Percentiles rank a stretch among this genome's conserved stretches.
phyloP scores from a whole-genome alignment of 2,113 vertebrate genomes.

The Seriola aureovittata region DNA sequence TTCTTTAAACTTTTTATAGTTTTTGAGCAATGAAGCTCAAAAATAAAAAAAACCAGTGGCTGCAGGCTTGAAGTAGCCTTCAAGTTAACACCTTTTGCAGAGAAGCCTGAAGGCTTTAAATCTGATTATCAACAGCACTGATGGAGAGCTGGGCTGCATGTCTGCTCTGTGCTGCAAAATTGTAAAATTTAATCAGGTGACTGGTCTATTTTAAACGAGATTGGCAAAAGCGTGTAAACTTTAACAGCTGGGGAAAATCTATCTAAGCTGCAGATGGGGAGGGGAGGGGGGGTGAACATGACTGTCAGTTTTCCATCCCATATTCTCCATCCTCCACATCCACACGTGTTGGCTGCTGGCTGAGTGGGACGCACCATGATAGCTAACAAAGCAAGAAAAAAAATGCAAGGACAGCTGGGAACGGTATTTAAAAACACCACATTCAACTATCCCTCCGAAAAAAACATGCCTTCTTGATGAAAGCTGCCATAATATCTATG shows the following conservation, averaged over 20 bases:
- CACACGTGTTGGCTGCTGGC: conserved; percentile 53
- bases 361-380: not conserved
- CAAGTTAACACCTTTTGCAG: conserved; percentile 20
- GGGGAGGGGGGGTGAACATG: not conserved
- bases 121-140: conserved; percentile 37
- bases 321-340: conserved; percentile 5
- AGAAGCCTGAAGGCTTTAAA: conserved; percentile 44
- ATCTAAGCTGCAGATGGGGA: not conserved
- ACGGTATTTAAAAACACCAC: not conserved
- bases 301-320: conserved; percentile 28
- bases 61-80: not conserved
- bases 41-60: not conserved
- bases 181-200: not conserved
- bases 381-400: not conserved
- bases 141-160: not conserved
- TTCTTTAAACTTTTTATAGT: too few relatives aligned
- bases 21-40: not conserved
- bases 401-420: not conserved
- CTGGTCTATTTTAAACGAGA: not conserved
- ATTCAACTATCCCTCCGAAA: not conserved
- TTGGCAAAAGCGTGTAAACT: not conserved
- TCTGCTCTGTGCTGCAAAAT: not conserved
- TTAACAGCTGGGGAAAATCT: not conserved
- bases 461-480: too few relatives aligned
- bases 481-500: not conserved